Base-by-base conservation (phyloP, 2,113 vertebrate species). In the Chinchilla lanigera region DNA sequence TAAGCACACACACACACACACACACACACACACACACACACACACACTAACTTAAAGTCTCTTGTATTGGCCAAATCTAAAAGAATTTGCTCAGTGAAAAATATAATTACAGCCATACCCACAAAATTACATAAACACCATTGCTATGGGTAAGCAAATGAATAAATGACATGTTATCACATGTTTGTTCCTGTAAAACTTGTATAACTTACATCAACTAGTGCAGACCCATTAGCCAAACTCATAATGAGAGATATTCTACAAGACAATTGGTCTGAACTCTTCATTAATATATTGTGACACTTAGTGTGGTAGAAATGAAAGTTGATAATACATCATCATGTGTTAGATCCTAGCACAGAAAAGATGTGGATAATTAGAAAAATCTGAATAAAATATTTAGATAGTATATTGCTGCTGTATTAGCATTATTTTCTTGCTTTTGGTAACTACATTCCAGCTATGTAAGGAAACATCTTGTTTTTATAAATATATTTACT, bases 321-420 rank as follows among this genome's bases (percentile, higher is more conserved):
- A 87, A 89, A 93, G 44, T 17, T 16, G 41, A 19, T 44, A 89
- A 52, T 56, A 28, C 41, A 4, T 60, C 41, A 56, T 94, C 20
- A 44, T 61, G 33, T 61, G 54, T 33, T 38, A 3, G 17, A 85
- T 35, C 20, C 30, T 50, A 33, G 26, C 61, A 90, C 14, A 85
- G 22, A 11, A 94, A 87, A n/a, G 5, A 3, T 16, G 12, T 60
- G 7, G 0, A 52, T 5, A 35, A 17, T 0, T 84, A 28, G 28
- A 14, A 89, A 89, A 90, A 90, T 90, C 10, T 90, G 71, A 93
- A n/a, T 61, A 89, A 86, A 3, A 16, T 35, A 52, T n/a, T 67
- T 81, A 54, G 50, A 12, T 58, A 90, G 95, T n/a, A n/a, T n/a
- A n/a, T n/a, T 54, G 5, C 12, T 82, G 38, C 1, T 22, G 22